Evolutionary conservation across 2,113 vertebrate genomes (phyloP), one percentile per base, ranked within the genome.

Genomic region (Manacus vitellinus): DNA sequence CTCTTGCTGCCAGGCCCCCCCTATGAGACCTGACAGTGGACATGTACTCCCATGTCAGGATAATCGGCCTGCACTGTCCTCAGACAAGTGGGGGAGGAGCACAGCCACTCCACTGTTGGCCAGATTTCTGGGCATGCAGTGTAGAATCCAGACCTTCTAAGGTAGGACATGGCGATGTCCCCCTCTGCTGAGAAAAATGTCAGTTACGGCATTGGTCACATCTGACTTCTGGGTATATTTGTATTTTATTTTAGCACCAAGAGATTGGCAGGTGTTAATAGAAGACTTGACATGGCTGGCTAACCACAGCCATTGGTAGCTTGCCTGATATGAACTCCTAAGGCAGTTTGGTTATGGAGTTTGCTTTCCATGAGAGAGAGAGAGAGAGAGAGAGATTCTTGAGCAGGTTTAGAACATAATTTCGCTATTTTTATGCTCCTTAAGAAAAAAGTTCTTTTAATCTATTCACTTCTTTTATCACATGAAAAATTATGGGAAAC

Each of bases 61-160:
- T 94, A 97, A 90, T 95, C 78, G 51, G 92, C 95, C 91, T 98
- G 93, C 89, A 94, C 15, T 97, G 94, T 97, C 92, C 92, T 97
- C 95, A 97, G 76, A 89, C 91, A 96, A 95, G 91, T 95, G 95
- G 95, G 97, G 96, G 96, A 97, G 96, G 95, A 98, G 94, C 96
- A 97, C 91, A 97, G 92, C 93, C 94, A 89, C 95, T 97, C 93
- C 95, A 96, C 76, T 97, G 91, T 94, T 97, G 96, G 95, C 95
- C 96, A 79, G 71, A 95, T 97, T 97, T 97, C 96, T 98, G 96
- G 92, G 95, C 96, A 97, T 96, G 96, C 97, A 97, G 95, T 97
- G 88, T 98, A 98, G 96, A 97, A 95, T 95, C 94, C 95, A 97
- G 97, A 97, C 81, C 94, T 97, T 79, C 96, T 96, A 96, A 97